Base-by-base conservation (phyloP, 2,113 vertebrate species). In the Apodemus speciosus region DNA sequence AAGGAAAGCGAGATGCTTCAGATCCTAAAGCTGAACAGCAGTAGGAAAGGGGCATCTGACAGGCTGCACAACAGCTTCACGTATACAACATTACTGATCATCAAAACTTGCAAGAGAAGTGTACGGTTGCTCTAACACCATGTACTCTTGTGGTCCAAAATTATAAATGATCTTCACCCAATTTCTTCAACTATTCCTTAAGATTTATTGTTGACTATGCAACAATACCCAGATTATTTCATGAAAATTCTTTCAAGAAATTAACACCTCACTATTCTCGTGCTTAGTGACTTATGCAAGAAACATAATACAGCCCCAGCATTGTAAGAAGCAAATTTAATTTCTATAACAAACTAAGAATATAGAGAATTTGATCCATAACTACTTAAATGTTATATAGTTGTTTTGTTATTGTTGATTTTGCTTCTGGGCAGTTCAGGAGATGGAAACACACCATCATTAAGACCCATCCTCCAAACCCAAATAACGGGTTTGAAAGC, bases 181-280 rank as follows among this genome's bases (percentile, higher is more conserved):
- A 77, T 38, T 93, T 88, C 56, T 84, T 93, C 62, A 79, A 18
- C 20, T 85, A 16, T 18, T 86, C 60, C 38, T 76, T 79, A 92
- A 71, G 71, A 92, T 66, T 76, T 21, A 77, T 20, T 77, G 25
- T 38, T 89, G n/a, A 83, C 53, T 92, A 2, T 75, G 58, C 38
- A 95, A 85, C 25, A 87, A 76, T 49, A 56, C 43, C 58, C 9
- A 81, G n/a, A 30, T 62, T 72, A 93, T 80, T 14, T 20, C 58
- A 91, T 81, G 18, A 80, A 80, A 81, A 71, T 64, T 38, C 75
- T 87, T 72, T 93, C 85, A 86, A 25, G 80, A 92, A 92, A 86
- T 73, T 51, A 51, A 77, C 75, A 18, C 72, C 46, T 16, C 43
- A 20, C 32, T 35, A 35, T 20, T 77, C 46, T 51, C 30, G 9